These are phyloP conservation scores for Cryptus armator DNA, from an alignment of 2,888 invertebrate species.

Conservation along the genomic window DNA sequence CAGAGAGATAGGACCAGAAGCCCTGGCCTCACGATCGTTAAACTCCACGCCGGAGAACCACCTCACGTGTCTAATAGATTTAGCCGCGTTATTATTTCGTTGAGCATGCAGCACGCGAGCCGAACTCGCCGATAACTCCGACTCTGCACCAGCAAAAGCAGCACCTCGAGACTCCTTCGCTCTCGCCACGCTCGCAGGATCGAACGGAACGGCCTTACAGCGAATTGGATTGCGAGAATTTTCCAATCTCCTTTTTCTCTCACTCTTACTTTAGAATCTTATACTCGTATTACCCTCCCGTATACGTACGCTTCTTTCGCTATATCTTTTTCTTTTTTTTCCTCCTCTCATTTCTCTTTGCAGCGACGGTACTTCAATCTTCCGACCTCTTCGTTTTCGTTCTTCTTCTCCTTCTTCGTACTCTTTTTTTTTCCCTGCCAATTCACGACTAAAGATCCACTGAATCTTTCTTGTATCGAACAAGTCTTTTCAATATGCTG, in stretches of 20 bases:
- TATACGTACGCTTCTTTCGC: constrained; percentile 21
- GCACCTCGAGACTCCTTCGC: constrained; percentile 33
- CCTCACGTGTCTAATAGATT: constrained; percentile 80
- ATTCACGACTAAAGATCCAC: constrained; percentile 24
- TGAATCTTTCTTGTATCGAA: constrained; percentile 3
- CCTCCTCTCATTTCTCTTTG: constrained; percentile 29
- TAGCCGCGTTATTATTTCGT: constrained; percentile 80
- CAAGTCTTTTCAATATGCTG: constrained; percentile 7
- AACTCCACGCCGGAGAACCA: constrained; percentile 57
- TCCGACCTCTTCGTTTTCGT: constrained; percentile 28
- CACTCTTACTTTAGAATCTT: constrained; percentile 40
- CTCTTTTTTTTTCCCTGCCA: background rate
- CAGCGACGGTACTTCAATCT: constrained; percentile 36
- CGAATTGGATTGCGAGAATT: constrained; percentile 76
- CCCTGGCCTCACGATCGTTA: constrained; percentile 63
- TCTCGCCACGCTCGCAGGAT: constrained; percentile 57
- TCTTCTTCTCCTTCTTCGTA: background rate
- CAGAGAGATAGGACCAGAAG: constrained; percentile 13
- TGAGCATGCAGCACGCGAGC: constrained; percentile 79
- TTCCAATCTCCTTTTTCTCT: constrained; percentile 68
- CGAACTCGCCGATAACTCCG: constrained; percentile 66
- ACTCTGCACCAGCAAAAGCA: constrained; percentile 42
- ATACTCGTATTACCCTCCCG: constrained; percentile 10
- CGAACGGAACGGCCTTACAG: constrained; percentile 71
- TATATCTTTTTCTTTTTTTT: constrained; percentile 45